Evolutionary conservation across 2,888 invertebrate genomes (phyloP).

Genomic region (Catocala fraxini): DNA sequence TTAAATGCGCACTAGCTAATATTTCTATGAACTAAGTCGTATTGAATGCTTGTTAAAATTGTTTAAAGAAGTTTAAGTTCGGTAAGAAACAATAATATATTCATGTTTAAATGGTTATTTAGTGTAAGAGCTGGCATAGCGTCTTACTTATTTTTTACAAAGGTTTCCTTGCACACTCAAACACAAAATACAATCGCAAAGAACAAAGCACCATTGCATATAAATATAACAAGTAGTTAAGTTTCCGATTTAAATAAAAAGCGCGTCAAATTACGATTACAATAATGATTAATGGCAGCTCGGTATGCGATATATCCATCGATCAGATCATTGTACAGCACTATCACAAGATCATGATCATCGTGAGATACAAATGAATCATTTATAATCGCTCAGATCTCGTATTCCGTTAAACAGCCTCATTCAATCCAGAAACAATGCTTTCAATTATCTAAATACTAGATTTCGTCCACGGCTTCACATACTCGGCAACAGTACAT

Average conservation of each 20-base stretch:
- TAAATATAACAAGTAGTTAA: neutral
- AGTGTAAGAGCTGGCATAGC: too few species aligned
- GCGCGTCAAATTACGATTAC: constrained; percentile 6
- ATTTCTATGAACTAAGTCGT: too few species aligned
- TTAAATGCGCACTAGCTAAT: too few species aligned
- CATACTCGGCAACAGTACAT: too few species aligned
- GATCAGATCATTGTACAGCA: constrained; percentile 3
- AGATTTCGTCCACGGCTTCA: too few species aligned
- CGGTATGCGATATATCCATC: constrained; percentile 1
- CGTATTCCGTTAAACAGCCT: neutral
- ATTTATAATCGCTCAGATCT: neutral
- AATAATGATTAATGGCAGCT: constrained; percentile 9
- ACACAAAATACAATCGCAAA: neutral
- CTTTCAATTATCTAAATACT: too few species aligned
- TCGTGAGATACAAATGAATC: constrained; percentile 4
- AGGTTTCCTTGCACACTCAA: too few species aligned
- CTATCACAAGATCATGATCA: neutral
- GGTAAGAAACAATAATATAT: too few species aligned
- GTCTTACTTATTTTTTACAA: too few species aligned
- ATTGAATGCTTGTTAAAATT: too few species aligned
- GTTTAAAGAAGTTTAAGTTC: too few species aligned
- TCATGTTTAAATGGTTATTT: too few species aligned
- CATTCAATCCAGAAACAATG: neutral
- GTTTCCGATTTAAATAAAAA: neutral
- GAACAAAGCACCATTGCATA: neutral